These are phyloP conservation scores for Sinotaia quadrata DNA, from an alignment of 2,888 invertebrate species.

Conservation along the genomic window DNA sequence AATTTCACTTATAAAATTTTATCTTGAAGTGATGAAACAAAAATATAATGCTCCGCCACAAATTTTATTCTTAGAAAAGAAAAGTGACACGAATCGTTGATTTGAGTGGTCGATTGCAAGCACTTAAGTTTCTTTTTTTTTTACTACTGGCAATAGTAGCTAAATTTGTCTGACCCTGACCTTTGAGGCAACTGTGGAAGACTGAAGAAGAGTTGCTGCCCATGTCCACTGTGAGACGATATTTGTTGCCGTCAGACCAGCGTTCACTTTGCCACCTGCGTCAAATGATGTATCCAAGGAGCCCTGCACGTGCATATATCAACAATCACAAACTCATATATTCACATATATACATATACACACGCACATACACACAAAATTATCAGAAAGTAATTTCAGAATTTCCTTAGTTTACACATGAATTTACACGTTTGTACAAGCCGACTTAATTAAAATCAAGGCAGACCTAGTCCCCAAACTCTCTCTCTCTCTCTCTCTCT, in stretches of 20 bases:
- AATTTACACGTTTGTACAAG: too few relatives aligned
- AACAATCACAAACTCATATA: neutral
- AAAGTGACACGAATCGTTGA: too few relatives aligned
- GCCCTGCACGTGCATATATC: conserved; percentile 42
- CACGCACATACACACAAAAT: conserved; percentile 9
- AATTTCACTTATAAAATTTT: too few relatives aligned
- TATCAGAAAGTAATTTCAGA: too few relatives aligned
- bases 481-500: too few relatives aligned
- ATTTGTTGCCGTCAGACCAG: conserved; percentile 71
- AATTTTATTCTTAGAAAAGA: too few relatives aligned
- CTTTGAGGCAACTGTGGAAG: conserved; percentile 69
- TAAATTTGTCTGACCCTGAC: conserved; percentile 42
- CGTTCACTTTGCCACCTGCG: conserved; percentile 71
- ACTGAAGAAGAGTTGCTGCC: conserved; percentile 72
- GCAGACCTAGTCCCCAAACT: too few relatives aligned
- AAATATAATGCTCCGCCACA: too few relatives aligned
- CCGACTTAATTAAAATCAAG: too few relatives aligned
- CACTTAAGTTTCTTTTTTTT: neutral
- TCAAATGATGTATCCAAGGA: conserved; percentile 71
- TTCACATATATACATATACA: conserved; percentile 5
- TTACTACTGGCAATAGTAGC: neutral
- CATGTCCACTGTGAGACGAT: conserved; percentile 73
- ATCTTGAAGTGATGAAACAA: too few relatives aligned
- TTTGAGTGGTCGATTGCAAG: too few relatives aligned
- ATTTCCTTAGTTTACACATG: too few relatives aligned